Base-by-base conservation (phyloP, 2,797 vertebrate genomes). In the Propithecus perrieri region DNA sequence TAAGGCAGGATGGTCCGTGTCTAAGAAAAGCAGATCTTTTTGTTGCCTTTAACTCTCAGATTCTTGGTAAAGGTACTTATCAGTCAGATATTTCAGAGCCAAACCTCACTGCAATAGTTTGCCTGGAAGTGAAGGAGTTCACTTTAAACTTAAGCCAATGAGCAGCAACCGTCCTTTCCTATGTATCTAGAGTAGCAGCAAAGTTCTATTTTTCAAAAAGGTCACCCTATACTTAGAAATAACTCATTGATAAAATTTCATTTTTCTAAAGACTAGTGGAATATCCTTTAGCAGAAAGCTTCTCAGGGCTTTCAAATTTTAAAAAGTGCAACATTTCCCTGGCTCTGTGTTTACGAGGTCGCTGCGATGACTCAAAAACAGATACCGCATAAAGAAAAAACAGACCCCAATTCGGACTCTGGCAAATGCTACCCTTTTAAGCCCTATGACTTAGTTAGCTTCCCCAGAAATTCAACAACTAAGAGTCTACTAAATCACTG, bases 261-360 rank as follows among this genome's bases (percentile, higher is more conserved):
- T 85, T 97, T 96, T 90, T 90, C 65, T 88, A 71, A 95, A 96
- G 65, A 35, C 14, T 24, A 38, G 22, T 30, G 38, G 67, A 95
- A 93, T 75, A 59, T 57, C 71, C 76, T 57, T 92, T 71, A 92
- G 22, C 14, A 93, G 69, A 85, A 97, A 95, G 7, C 15, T 50
- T 86, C 74, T 43, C 0, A 28, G 46, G 35, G 53, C 67, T 74
- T 93, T 94, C 53, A 72, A 67, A 53, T 89, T 89, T 94, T 69
- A 33, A 41, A 78, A 96, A 88, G 84, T 72, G 7, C 81, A 88
- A 61, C 28, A 88, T 89, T 95, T 95, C 46, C 87, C 13, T 84
- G 53, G 65, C 43, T 87, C 76, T 57, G 20, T 94, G 50, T 86
- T 86, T 95, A 80, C 11, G 84, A 85, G 35, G 67, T 91, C n/a